phyloP scores from a whole-genome alignment of 2,797 vertebrate species.

The Phalloptychus januarius region DNA sequence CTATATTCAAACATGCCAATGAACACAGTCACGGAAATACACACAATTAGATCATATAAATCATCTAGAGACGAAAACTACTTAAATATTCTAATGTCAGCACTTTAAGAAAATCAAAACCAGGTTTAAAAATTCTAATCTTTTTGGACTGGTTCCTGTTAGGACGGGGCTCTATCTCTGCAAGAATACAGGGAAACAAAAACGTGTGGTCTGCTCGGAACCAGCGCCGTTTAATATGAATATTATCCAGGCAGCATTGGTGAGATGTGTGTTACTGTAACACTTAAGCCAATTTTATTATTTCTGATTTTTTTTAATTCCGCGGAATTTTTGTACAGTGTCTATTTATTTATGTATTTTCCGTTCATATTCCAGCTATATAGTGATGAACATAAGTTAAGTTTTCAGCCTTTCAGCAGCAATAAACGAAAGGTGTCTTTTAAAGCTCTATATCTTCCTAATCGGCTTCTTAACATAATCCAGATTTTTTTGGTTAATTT shows the following conservation, averaged over 20 bases:
- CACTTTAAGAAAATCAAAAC: background rate
- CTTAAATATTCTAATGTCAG: background rate
- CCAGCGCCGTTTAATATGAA: background rate
- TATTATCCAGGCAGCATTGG: background rate
- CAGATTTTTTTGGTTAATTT: background rate
- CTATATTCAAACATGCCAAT: background rate
- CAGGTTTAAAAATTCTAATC: background rate
- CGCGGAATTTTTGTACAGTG: background rate
- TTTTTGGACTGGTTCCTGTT: background rate
- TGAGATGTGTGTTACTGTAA: background rate
- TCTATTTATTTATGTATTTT: background rate
- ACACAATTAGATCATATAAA: background rate
- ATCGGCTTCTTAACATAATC: background rate
- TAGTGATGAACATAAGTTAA: background rate
- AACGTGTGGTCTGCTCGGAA: background rate
- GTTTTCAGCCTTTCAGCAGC: background rate
- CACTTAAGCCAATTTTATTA: background rate
- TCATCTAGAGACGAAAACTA: background rate
- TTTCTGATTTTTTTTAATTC: background rate
- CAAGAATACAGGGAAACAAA: background rate
- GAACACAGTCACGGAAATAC: background rate
- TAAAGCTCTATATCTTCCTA: background rate
- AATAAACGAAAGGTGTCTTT: background rate
- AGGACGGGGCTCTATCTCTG: background rate
- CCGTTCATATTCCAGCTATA: background rate